Percentiles rank a stretch among this genome's conserved stretches.
These are phyloP conservation scores for Teleiodes luculella DNA, from an alignment of 2,888 invertebrate species.

Conservation along the genomic window DNA sequence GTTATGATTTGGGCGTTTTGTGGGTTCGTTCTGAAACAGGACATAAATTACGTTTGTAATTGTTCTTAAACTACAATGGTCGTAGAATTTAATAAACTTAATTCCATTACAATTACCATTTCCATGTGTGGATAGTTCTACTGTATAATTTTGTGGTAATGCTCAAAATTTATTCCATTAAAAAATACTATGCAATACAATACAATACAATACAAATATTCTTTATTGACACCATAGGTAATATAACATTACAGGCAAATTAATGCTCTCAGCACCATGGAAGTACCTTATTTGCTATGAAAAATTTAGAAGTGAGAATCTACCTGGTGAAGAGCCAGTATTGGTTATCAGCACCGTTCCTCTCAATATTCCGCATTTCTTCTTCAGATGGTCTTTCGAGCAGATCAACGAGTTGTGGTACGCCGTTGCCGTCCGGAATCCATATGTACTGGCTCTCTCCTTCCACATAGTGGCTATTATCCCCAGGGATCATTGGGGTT, in stretches of 20 bases:
- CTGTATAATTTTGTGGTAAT: too few relatives aligned
- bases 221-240: too few relatives aligned
- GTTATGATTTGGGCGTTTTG: conserved; percentile 43
- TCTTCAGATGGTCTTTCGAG: conserved; percentile 37
- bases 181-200: too few relatives aligned
- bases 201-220: too few relatives aligned
- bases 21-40: conserved; percentile 44
- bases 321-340: conserved; percentile 59
- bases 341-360: conserved; percentile 54
- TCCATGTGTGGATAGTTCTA: too few relatives aligned
- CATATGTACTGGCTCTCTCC: conserved; percentile 64
- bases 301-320: not conserved
- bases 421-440: conserved; percentile 61
- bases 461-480: conserved; percentile 65
- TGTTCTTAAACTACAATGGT: too few relatives aligned
- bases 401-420: conserved; percentile 54
- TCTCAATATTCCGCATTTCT: conserved; percentile 22
- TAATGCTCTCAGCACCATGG: not conserved
- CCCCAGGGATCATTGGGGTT: conserved; percentile 55
- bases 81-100: too few relatives aligned
- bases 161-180: too few relatives aligned
- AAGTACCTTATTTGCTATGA: not conserved
- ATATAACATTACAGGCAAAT: not conserved
- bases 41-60: not conserved
- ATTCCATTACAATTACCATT: too few relatives aligned